Conservation (phyloP, 2,113 vertebrate species). For the Chaetops frenatus region DNA sequence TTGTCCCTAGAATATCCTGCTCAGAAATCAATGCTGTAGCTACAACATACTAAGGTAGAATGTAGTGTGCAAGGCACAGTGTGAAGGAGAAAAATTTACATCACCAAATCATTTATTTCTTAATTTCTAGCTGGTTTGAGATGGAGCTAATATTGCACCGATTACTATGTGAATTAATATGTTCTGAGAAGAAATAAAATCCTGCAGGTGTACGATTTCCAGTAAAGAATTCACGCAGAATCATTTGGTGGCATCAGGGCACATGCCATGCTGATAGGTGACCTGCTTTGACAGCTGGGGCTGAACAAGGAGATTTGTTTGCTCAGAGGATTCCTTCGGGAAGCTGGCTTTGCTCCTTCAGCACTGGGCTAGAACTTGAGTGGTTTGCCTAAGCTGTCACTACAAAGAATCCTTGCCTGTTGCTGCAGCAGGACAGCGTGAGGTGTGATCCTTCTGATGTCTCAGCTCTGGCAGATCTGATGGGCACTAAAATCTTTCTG, state of each 20-base stretch:
- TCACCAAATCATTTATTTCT: not conserved
- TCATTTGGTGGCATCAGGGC: not conserved
- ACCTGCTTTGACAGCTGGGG: slow-evolving; percentile 42
- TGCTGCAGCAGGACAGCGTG: not conserved
- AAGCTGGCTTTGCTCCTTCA: slow-evolving; percentile 37
- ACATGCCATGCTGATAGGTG: slow-evolving; percentile 4
- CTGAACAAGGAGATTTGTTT: slow-evolving; percentile 35
- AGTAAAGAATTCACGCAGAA: not conserved
- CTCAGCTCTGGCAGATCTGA: not conserved
- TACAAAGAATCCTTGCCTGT: not conserved
- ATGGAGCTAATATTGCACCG: not conserved
- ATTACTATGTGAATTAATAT: not conserved
- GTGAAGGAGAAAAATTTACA: not conserved
- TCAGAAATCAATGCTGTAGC: not conserved
- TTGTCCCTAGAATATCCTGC: not conserved
- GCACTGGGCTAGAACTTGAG: not conserved
- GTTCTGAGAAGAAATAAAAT: not conserved
- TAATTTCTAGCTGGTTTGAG: not conserved
- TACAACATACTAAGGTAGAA: not conserved
- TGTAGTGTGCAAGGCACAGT: not conserved
- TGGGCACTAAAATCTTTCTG: not conserved
- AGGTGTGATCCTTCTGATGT: not conserved
- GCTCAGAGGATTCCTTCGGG: slow-evolving; percentile 1
- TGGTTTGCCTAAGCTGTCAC: not conserved
- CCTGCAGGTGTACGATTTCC: not conserved